phyloP scores from a whole-genome alignment of 2,797 vertebrate genomes.

The Acomys russatus region DNA sequence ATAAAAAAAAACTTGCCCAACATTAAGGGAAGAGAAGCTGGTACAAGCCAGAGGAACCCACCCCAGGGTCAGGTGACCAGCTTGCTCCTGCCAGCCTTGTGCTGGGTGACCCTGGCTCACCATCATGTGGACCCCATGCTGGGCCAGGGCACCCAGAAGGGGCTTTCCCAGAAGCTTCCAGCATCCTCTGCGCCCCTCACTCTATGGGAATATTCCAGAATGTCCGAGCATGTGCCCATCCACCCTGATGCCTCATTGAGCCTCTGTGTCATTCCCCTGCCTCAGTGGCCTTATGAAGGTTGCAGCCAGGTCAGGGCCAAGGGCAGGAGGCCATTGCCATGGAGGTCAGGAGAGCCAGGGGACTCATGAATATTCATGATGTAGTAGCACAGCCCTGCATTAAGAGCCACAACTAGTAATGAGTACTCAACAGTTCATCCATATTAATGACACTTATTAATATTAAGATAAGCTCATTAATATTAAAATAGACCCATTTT shows the following conservation, averaged over 20 bases:
- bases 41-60: not conserved
- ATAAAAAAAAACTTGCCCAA: not conserved
- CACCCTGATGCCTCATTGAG: not conserved
- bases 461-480: not conserved
- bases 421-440: not conserved
- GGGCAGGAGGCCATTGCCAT: not conserved
- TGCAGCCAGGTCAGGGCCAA: not conserved
- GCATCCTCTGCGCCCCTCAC: not conserved
- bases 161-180: not conserved
- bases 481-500: not conserved
- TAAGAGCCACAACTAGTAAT: not conserved
- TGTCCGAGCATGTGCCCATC: not conserved
- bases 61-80: not conserved
- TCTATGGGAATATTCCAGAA: not conserved
- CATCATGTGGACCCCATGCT: not conserved
- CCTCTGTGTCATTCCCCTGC: not conserved
- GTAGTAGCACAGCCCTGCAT: not conserved
- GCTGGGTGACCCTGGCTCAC: not conserved
- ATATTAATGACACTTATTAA: not conserved
- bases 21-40: not conserved
- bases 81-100: rapidly evolving
- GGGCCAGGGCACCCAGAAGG: not conserved
- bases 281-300: not conserved
- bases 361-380: not conserved
- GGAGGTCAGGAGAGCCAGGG: not conserved